Percentiles rank a stretch among this genome's conserved stretches.
Conservation (phyloP, 2,113 vertebrate species). For the Proterorhinus semilunaris region DNA sequence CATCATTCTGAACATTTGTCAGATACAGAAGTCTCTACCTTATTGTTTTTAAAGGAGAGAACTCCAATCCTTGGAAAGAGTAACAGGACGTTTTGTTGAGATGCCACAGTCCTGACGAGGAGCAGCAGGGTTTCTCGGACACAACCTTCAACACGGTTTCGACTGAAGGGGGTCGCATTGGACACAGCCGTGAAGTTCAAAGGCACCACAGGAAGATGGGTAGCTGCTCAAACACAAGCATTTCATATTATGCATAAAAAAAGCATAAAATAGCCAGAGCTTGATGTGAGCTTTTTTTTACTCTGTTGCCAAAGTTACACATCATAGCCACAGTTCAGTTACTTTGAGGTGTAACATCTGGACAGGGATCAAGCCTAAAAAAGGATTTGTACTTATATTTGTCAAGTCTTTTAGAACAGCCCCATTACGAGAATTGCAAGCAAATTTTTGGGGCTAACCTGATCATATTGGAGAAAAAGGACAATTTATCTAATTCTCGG, state of each 20-base stretch:
- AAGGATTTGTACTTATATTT: too few species aligned
- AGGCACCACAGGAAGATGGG: slow-evolving; percentile 78
- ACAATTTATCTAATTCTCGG: too few species aligned
- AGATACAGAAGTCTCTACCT: slow-evolving; percentile 47
- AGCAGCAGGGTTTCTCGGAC: slow-evolving; percentile 75
- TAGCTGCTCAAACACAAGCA: slow-evolving; percentile 49
- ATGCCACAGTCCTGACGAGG: slow-evolving; percentile 70
- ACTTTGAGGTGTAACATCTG: not conserved
- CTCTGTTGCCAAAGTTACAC: too few species aligned
- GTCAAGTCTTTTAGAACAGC: too few species aligned
- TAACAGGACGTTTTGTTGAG: slow-evolving; percentile 66
- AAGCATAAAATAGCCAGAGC: too few species aligned
- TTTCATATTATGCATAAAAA: not conserved
- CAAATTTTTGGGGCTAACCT: too few species aligned
- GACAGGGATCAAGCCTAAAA: too few species aligned
- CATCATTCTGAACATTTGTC: not conserved
- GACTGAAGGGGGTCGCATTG: slow-evolving; percentile 63
- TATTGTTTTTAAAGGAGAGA: slow-evolving; percentile 72
- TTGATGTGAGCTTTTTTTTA: too few species aligned
- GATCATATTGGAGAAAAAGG: too few species aligned
- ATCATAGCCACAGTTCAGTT: too few species aligned
- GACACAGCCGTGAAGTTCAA: slow-evolving; percentile 79
- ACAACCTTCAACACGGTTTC: slow-evolving; percentile 75
- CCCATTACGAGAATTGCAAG: too few species aligned
- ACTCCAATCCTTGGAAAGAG: slow-evolving; percentile 76